Conservation (phyloP, 2,113 vertebrate genomes). For the Etheostoma cragini region DNA sequence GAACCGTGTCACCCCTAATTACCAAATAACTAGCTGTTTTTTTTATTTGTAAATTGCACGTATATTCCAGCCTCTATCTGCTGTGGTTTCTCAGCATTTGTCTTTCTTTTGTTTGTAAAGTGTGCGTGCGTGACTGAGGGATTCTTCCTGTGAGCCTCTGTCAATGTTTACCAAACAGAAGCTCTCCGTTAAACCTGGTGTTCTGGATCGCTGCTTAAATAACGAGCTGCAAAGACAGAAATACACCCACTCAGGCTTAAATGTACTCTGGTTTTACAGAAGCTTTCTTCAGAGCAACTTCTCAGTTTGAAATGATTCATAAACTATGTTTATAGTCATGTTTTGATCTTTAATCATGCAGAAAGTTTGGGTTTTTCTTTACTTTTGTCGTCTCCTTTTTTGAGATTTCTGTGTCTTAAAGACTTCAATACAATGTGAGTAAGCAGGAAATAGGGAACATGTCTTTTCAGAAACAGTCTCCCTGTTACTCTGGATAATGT, state of each 20-base stretch:
- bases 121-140: neutral
- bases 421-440: neutral
- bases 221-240: slow-evolving; percentile 7
- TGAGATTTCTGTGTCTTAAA: neutral
- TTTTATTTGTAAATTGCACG: no score
- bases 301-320: neutral
- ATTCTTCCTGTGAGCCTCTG: neutral
- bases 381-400: no score
- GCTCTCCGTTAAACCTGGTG: neutral
- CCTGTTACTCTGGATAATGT: neutral
- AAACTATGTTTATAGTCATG: neutral
- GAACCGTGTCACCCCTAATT: no score
- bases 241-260: neutral
- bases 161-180: slow-evolving; percentile 20
- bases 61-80: neutral
- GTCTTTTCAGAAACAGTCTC: neutral
- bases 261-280: neutral
- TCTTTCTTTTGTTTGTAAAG: neutral
- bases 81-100: neutral
- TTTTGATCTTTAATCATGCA: neutral
- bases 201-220: slow-evolving; percentile 10
- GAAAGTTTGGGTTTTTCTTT: neutral
- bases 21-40: no score
- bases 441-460: neutral
- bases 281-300: neutral